These are phyloP conservation scores for Lamellibrachia luymesi DNA, from an alignment of 1,140 invertebrate species.

Conservation along the genomic window DNA sequence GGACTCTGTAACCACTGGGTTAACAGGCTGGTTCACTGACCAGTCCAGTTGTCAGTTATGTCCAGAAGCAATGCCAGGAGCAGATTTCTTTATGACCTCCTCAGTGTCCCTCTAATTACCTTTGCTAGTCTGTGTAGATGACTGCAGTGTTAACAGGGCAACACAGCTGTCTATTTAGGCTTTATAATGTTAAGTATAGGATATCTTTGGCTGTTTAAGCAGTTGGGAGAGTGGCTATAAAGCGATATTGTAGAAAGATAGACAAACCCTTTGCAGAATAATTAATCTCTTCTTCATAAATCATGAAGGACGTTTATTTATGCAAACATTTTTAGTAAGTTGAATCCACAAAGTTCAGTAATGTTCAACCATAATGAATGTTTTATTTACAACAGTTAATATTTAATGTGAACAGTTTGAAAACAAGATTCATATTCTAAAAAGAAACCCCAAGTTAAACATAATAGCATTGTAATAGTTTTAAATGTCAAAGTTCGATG, in stretches of 20 bases:
- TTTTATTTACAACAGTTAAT: neutral
- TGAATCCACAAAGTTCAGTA: neutral
- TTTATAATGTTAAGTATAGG: neutral
- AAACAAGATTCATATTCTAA: neutral
- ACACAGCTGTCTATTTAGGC: neutral
- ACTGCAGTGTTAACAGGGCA: neutral
- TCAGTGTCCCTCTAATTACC: neutral
- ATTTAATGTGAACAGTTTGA: neutral
- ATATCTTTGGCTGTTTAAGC: neutral
- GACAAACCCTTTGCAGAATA: neutral
- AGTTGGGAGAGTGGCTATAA: neutral
- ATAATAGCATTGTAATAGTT: neutral
- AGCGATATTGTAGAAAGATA: neutral
- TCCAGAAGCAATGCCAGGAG: conserved; percentile 3
- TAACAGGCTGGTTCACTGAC: neutral
- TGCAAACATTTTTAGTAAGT: neutral
- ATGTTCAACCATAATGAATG: no score
- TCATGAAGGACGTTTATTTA: neutral
- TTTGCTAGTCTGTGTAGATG: neutral
- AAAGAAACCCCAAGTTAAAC: neutral
- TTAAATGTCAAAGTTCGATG: neutral
- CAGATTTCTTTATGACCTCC: neutral
- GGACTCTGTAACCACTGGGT: neutral
- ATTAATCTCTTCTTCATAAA: neutral
- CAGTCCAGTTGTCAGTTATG: neutral